These are phyloP conservation scores for Myioborus melanocephalus DNA, from an alignment of 2,797 vertebrate species.

Conservation along the genomic window DNA sequence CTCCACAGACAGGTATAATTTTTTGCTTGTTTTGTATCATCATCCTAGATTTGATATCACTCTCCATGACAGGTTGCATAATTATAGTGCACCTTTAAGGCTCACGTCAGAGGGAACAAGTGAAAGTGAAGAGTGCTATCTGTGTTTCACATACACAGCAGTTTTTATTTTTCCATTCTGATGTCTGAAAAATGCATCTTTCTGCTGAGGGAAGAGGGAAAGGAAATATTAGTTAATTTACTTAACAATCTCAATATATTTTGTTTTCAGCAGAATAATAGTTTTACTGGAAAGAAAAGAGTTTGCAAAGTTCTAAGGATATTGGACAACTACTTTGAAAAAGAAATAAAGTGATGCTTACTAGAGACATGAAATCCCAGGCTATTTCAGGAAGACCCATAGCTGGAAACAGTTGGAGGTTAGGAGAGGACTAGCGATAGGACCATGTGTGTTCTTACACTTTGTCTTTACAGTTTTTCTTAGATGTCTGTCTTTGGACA, in stretches of 20 bases:
- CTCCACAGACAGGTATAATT: neutral
- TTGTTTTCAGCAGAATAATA: neutral
- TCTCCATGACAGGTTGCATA: neutral
- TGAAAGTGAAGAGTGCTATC: neutral
- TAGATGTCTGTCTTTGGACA: neutral
- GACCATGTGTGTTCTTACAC: neutral
- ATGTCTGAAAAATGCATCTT: neutral
- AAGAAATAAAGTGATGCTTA: neutral
- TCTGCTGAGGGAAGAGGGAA: neutral
- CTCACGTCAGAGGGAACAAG: neutral
- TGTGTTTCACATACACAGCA: neutral
- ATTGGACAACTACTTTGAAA: neutral
- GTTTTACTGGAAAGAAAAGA: neutral
- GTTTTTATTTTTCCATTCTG: neutral
- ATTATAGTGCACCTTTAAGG: neutral
- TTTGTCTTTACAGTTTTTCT: neutral
- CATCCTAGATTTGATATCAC: neutral
- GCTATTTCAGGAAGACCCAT: neutral
- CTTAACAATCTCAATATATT: neutral
- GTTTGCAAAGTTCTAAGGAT: neutral
- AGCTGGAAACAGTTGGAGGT: neutral
- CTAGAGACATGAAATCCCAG: neutral
- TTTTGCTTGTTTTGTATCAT: neutral
- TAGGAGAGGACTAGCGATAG: neutral
- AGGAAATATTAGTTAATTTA: neutral